Percentiles rank a stretch among this genome's conserved stretches.
Evolutionary conservation across 2,888 invertebrate species (phyloP).

Genomic region (Ernsta delagoae): DNA sequence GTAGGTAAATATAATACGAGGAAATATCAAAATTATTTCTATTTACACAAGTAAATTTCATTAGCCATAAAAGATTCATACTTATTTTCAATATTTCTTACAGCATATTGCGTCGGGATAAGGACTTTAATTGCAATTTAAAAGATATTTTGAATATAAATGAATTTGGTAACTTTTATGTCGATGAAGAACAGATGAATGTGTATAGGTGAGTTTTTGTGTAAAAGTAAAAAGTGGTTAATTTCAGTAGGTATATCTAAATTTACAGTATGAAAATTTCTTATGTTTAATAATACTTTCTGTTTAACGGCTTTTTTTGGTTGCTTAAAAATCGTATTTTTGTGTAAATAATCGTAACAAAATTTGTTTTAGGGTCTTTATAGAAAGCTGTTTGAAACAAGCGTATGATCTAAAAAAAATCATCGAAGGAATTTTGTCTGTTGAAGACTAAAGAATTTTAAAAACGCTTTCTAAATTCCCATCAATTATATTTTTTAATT

Average conservation of each 20-base stretch:
- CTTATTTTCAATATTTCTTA: constrained; percentile 1
- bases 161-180: constrained; percentile 45
- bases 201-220: constrained; percentile 41
- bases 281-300: too few relatives aligned
- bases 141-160: constrained; percentile 47
- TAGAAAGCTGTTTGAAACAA: constrained; percentile 52
- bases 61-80: too few relatives aligned
- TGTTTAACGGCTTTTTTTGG: too few relatives aligned
- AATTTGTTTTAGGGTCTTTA: constrained; percentile 55
- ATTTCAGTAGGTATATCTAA: too few relatives aligned
- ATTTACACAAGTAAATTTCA: too few relatives aligned
- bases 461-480: too few relatives aligned
- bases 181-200: constrained; percentile 42
- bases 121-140: constrained; percentile 43
- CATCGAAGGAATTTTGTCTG: constrained; percentile 8
- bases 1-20: too few relatives aligned
- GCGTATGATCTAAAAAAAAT: constrained; percentile 43
- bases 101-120: constrained; percentile 54
- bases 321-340: neutral
- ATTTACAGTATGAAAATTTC: too few relatives aligned
- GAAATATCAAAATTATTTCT: too few relatives aligned
- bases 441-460: too few relatives aligned
- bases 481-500: too few relatives aligned
- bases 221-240: too few relatives aligned
- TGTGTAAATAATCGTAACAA: neutral